Evolutionary conservation across 2,797 vertebrate genomes (phyloP).

Genomic region (Synaphobranchus kaupii): DNA sequence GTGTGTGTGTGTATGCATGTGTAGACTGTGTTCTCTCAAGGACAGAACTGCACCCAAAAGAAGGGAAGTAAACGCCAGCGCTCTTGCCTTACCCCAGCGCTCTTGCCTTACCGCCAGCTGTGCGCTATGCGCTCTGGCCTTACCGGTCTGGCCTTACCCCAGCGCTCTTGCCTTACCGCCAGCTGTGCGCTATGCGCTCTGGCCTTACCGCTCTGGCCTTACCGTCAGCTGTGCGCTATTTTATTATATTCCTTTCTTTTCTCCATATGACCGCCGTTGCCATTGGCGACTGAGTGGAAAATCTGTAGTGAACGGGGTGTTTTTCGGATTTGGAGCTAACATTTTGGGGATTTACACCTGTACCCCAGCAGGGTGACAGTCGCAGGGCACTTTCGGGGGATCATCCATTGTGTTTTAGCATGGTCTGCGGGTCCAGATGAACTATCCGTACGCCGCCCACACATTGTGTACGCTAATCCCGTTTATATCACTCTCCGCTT

Average conservation of each 20-base stretch:
- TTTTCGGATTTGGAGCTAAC: background rate
- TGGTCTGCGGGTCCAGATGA: background rate
- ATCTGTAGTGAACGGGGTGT: background rate
- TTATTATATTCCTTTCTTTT: background rate
- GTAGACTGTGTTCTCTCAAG: background rate
- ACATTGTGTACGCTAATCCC: constrained; percentile 9
- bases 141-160: too few species aligned
- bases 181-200: background rate
- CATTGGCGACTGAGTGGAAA: background rate
- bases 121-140: background rate
- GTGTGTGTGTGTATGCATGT: too few species aligned
- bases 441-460: background rate
- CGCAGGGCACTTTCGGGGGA: background rate
- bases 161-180: background rate
- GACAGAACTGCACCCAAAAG: background rate
- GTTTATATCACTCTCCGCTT: background rate
- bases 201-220: background rate
- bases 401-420: background rate
- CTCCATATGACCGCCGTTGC: background rate
- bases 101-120: background rate
- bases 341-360: background rate
- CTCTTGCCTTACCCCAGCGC: too few species aligned
- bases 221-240: background rate
- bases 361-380: background rate
- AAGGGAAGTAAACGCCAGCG: background rate